Evolutionary conservation across 2,113 vertebrate genomes (phyloP).

Genomic region (Tricholaema leucomelas): DNA sequence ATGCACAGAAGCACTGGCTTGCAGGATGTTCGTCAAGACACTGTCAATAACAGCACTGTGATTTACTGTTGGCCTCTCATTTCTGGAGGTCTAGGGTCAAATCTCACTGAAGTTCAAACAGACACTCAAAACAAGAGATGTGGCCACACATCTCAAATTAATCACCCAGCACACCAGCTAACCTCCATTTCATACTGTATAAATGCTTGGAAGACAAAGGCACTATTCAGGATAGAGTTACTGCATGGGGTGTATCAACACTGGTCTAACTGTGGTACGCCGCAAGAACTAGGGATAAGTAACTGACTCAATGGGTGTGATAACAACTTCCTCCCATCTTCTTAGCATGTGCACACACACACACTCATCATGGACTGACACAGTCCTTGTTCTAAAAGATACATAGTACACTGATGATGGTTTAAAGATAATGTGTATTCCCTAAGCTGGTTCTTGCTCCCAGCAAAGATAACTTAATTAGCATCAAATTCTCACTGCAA

Average conservation of each 20-base stretch:
- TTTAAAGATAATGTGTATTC: not conserved
- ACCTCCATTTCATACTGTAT: not conserved
- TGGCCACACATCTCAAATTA: not conserved
- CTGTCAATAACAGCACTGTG: rapidly evolving
- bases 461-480: not conserved
- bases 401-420: rapidly evolving
- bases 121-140: not conserved
- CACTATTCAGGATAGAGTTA: not conserved
- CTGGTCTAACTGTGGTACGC: not conserved
- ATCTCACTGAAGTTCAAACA: not conserved
- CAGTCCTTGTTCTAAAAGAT: not conserved
- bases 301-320: not conserved
- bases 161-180: not conserved
- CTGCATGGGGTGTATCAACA: rapidly evolving
- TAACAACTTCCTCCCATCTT: not conserved
- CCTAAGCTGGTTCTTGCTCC: not conserved
- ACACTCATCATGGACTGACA: rapidly evolving
- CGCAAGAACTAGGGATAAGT: rapidly evolving
- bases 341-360: too few relatives aligned
- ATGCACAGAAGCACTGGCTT: rapidly evolving
- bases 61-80: not conserved
- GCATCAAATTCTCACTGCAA: not conserved
- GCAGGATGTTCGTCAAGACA: not conserved
- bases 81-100: not conserved
- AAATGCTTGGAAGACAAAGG: not conserved